Evolutionary conservation across 2,113 vertebrate genomes (phyloP).

Genomic region (Promerops cafer): DNA sequence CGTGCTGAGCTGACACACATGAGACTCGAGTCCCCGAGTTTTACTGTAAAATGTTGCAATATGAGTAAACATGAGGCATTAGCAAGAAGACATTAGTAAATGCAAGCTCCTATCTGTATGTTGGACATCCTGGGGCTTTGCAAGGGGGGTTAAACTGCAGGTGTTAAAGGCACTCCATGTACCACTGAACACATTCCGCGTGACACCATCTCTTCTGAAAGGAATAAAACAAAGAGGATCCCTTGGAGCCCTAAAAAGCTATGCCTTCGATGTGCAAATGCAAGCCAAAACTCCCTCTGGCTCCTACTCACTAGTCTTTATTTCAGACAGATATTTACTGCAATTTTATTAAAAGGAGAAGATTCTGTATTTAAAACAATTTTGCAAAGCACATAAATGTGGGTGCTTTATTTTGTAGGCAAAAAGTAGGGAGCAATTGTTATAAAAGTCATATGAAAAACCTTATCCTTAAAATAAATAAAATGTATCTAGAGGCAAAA

Average conservation of each 20-base stretch:
- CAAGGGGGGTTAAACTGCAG: background rate
- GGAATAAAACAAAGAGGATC: background rate
- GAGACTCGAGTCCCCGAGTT: background rate
- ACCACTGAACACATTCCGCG: background rate
- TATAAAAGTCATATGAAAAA: slow-evolving; percentile 1
- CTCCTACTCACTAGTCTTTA: background rate
- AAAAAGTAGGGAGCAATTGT: background rate
- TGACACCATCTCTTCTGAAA: background rate
- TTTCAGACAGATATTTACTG: background rate
- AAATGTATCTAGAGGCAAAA: background rate
- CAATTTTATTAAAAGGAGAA: background rate
- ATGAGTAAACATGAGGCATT: background rate
- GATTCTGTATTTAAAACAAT: slow-evolving; percentile 4
- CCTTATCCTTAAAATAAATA: slow-evolving; percentile 16
- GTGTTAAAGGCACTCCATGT: background rate
- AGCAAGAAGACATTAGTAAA: background rate
- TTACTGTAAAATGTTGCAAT: background rate
- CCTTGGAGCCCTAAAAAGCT: background rate
- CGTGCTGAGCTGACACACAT: background rate
- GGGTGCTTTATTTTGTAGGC: background rate
- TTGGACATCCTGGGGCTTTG: background rate
- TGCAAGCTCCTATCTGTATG: background rate
- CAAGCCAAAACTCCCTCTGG: background rate
- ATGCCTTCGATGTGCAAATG: background rate
- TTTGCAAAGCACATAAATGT: background rate